These are phyloP conservation scores for Pygocentrus nattereri DNA, from an alignment of 2,797 vertebrate genomes.

Conservation along the genomic window DNA sequence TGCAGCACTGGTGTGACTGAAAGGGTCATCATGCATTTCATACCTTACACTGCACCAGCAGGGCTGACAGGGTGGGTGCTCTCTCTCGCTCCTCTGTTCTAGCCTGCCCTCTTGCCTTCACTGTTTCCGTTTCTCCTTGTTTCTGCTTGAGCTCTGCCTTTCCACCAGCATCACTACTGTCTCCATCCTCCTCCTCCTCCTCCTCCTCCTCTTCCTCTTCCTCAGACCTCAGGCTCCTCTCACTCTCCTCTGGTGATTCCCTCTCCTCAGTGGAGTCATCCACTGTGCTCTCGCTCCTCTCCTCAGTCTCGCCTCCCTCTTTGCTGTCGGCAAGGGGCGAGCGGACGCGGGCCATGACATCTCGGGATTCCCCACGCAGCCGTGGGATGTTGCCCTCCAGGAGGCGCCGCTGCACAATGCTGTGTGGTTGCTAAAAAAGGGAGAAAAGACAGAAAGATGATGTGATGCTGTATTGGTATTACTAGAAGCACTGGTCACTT, in stretches of 20 bases:
- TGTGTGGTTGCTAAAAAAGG: conserved; percentile 88
- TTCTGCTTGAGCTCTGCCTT: conserved; percentile 62
- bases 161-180: conserved; percentile 54
- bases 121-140: conserved; percentile 21
- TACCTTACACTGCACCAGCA: conserved; percentile 84
- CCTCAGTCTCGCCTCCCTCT: conserved; percentile 73
- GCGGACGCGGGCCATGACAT: conserved; percentile 65
- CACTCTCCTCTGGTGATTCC: conserved; percentile 82
- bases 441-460: conserved; percentile 20
- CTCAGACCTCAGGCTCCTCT: conserved; percentile 79
- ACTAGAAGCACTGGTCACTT: neutral
- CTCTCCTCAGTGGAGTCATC: conserved; percentile 80
- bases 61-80: conserved; percentile 65
- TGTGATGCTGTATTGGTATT: conserved; percentile 9
- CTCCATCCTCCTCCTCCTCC: conserved; percentile 61
- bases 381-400: conserved; percentile 87
- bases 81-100: conserved; percentile 52
- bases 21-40: neutral
- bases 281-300: conserved; percentile 81
- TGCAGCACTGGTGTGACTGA: neutral
- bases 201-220: conserved; percentile 74
- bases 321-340: conserved; percentile 80
- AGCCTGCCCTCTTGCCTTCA: conserved; percentile 54
- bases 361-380: conserved; percentile 77
- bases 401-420: conserved; percentile 91